Conservation (phyloP, 2,888 invertebrate species). For the Trichogramma evanescens region DNA sequence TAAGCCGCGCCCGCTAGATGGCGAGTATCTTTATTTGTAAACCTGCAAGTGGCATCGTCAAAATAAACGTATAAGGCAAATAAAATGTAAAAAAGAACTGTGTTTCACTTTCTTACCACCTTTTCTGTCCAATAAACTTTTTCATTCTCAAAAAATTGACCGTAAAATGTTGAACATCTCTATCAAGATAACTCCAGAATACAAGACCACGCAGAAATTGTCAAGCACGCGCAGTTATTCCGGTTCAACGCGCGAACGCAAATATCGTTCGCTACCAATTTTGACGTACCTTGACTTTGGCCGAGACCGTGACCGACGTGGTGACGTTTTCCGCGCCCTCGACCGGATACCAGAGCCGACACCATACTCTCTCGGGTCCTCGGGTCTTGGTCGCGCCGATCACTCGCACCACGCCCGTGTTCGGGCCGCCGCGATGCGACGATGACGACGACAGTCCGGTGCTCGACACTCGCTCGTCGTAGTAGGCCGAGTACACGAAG, state of each 20-base stretch:
- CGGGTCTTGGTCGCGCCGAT: constrained; percentile 86
- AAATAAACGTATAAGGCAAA: no score
- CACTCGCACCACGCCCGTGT: constrained; percentile 64
- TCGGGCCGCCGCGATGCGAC: constrained; percentile 37
- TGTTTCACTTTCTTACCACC: no score
- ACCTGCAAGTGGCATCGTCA: no score
- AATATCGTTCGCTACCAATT: no score
- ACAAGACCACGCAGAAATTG: neutral
- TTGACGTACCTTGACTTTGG: constrained; percentile 62
- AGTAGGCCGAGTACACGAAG: constrained; percentile 86
- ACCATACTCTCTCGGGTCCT: constrained; percentile 73
- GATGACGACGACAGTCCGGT: constrained; percentile 22
- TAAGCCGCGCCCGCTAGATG: no score
- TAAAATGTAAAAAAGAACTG: no score
- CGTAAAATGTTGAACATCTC: no score
- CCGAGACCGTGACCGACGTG: constrained; percentile 60
- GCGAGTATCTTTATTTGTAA: no score
- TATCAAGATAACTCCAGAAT: neutral
- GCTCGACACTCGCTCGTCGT: constrained; percentile 59
- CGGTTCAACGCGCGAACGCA: no score
- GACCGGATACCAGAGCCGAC: constrained; percentile 66
- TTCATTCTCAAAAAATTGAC: no score
- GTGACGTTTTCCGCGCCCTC: constrained; percentile 43
- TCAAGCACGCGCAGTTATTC: neutral
- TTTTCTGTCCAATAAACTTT: no score